A percentile compares a stretch with the other conserved stretches of the same genome.
Conservation (phyloP, 2,888 invertebrate genomes). For the Drosophila subquinaria region DNA sequence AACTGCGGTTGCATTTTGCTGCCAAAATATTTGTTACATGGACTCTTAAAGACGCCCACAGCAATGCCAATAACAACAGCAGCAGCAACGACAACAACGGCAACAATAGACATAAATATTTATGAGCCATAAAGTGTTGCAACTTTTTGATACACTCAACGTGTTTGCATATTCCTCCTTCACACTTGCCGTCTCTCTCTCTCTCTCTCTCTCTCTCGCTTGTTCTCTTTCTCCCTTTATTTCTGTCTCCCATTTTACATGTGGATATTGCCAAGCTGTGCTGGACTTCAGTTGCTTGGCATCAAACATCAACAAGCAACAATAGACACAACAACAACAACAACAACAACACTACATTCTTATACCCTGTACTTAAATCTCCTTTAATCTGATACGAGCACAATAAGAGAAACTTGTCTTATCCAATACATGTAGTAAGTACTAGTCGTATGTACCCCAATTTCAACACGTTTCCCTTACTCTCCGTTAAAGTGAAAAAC, state of each 20-base stretch:
- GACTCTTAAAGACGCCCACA: conserved; percentile 43
- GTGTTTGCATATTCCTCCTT: conserved; percentile 3
- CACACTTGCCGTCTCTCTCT: neutral
- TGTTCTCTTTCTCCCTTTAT: neutral
- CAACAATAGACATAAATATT: conserved; percentile 68
- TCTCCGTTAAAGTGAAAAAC: neutral
- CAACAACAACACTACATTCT: neutral
- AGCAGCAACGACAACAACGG: conserved; percentile 16
- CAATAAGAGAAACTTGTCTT: neutral
- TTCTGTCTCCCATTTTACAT: neutral
- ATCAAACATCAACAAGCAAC: conserved; percentile 13
- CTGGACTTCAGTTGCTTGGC: conserved; percentile 5
- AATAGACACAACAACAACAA: neutral
- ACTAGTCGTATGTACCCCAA: neutral
- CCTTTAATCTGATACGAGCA: neutral
- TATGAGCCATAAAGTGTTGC: conserved; percentile 75
- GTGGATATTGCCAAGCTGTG: conserved; percentile 5
- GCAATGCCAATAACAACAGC: conserved; percentile 15
- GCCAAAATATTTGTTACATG: conserved; percentile 71
- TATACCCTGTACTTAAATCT: conserved; percentile 13
- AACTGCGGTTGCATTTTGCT: conserved; percentile 68
- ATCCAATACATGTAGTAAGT: neutral
- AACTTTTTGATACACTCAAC: conserved; percentile 72
- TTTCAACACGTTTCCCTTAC: neutral
- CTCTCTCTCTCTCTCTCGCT: neutral